Evolutionary conservation across 37 sponge, comb jelly and placozoan genomes (phyloP).

Genomic region (Dysidea cf. avara): DNA sequence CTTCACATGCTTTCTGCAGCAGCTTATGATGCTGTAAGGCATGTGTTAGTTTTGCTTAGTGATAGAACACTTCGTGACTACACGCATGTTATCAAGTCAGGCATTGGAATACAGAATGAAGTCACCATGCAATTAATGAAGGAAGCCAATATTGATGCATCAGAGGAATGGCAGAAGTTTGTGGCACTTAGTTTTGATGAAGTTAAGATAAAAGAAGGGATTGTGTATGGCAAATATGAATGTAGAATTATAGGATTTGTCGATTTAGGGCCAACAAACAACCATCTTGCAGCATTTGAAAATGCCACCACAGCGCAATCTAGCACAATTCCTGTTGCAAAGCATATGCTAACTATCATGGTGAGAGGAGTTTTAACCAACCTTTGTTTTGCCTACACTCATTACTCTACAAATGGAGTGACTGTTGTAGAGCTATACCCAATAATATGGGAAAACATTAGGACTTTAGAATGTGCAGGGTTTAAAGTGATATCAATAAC

Average conservation of each 20-base stretch:
- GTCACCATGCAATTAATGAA: background rate
- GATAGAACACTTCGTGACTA: slow-evolving; percentile 57
- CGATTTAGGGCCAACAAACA: slow-evolving; percentile 15
- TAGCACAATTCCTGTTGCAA: slow-evolving; percentile 42
- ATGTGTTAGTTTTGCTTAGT: slow-evolving; percentile 32
- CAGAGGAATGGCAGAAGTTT: slow-evolving; percentile 39
- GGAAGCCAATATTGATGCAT: slow-evolving; percentile 23
- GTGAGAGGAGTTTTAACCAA: slow-evolving; percentile 28
- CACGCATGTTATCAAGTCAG: slow-evolving; percentile 25
- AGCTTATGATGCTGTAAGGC: slow-evolving; percentile 12
- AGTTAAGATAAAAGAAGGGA: too few relatives aligned
- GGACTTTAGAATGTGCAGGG: slow-evolving; percentile 21
- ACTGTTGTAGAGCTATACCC: background rate
- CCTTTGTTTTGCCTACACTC: slow-evolving; percentile 26
- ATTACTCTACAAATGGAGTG: slow-evolving; percentile 28
- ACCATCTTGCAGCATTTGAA: too few relatives aligned
- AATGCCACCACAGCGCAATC: too few relatives aligned
- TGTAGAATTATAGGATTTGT: slow-evolving; percentile 14
- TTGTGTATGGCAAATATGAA: slow-evolving; percentile 39
- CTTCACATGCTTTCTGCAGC: slow-evolving; percentile 6
- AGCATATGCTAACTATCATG: slow-evolving; percentile 38
- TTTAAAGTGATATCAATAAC: slow-evolving; percentile 24
- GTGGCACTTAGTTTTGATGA: slow-evolving; percentile 24
- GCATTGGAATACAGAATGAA: slow-evolving; percentile 36
- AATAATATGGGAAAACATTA: slow-evolving; percentile 58